phyloP scores from a whole-genome alignment of 2,113 vertebrate genomes.

The Labeo rohita region DNA sequence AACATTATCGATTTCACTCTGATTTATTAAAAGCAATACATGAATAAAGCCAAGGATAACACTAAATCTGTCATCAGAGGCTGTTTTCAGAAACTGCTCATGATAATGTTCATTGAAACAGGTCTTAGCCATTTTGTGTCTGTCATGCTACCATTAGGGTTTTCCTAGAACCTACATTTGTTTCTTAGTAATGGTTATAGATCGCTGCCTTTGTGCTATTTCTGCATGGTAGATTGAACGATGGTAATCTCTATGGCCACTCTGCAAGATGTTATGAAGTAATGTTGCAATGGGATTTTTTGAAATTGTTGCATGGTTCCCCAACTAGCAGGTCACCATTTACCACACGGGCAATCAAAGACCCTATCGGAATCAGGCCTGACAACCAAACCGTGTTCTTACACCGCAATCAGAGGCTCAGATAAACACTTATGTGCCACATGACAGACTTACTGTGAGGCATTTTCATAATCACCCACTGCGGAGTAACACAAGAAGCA shows the following conservation, averaged over 20 bases:
- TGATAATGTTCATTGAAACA: background rate
- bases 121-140: background rate
- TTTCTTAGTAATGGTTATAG: background rate
- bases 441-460: conserved; percentile 28
- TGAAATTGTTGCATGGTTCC: background rate
- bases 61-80: conserved; percentile 4
- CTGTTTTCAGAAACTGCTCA: no score
- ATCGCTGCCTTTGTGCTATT: background rate
- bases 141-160: background rate
- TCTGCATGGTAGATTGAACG: conserved; percentile 4
- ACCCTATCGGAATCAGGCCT: conserved; percentile 17
- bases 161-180: background rate
- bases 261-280: background rate
- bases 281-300: background rate
- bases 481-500: conserved; percentile 40
- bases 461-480: conserved; percentile 51
- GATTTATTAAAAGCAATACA: conserved; percentile 19
- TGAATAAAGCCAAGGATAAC: conserved; percentile 30
- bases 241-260: background rate
- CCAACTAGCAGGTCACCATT: background rate
- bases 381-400: conserved; percentile 17
- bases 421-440: conserved; percentile 48
- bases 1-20: conserved; percentile 52
- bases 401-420: conserved; percentile 46
- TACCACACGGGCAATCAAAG: conserved; percentile 14